phyloP scores from a whole-genome alignment of 2,888 invertebrate genomes.

The Drosophila parthenogenetica region DNA sequence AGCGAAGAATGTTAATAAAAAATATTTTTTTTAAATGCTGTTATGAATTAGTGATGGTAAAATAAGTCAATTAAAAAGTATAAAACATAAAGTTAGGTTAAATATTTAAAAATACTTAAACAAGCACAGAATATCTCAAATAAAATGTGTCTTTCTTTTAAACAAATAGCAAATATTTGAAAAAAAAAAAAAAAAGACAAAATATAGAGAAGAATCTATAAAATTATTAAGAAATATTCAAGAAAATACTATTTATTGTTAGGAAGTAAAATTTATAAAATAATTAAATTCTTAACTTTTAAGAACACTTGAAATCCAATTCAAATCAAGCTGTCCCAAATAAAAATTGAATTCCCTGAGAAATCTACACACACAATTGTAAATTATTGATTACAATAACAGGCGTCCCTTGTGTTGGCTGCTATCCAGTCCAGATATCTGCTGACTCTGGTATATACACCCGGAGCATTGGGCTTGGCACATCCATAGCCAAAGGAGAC shows the following conservation, averaged over 20 bases:
- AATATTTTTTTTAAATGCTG: neutral
- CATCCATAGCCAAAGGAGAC: constrained; percentile 84
- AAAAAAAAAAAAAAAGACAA: no score
- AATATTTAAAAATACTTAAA: no score
- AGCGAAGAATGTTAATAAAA: neutral
- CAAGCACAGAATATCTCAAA: no score
- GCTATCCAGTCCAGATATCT: constrained; percentile 82
- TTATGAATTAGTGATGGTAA: neutral
- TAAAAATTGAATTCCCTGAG: neutral
- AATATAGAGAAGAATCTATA: no score
- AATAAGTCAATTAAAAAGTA: no score
- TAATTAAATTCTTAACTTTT: neutral
- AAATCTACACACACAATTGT: neutral
- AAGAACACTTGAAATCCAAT: neutral
- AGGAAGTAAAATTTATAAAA: neutral
- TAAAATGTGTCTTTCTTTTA: no score
- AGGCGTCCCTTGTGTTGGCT: constrained; percentile 79
- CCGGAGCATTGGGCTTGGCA: constrained; percentile 82
- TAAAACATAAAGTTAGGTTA: no score
- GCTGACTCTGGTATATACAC: constrained; percentile 83
- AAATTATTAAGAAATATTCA: no score
- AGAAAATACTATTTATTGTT: no score
- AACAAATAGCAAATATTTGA: no score
- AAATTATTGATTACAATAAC: constrained; percentile 73
- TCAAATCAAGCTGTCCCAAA: neutral